phyloP scores from a whole-genome alignment of 2,797 vertebrate species.

The Crocodylus rhombifer region DNA sequence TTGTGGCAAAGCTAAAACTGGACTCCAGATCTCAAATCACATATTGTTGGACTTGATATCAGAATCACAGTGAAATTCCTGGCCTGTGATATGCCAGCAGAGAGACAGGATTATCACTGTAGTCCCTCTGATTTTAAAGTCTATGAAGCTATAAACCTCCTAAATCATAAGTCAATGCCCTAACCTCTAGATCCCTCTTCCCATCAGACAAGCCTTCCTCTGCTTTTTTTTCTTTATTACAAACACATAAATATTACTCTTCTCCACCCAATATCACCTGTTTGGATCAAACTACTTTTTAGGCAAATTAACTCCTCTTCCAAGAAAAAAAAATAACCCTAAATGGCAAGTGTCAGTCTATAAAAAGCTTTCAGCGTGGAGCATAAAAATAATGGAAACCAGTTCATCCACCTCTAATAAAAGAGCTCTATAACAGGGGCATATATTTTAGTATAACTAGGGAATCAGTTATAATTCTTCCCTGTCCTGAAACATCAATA shows the following conservation, averaged over 20 bases:
- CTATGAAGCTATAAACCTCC: neutral
- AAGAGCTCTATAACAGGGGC: constrained; percentile 14
- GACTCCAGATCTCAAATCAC: neutral
- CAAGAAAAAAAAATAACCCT: neutral
- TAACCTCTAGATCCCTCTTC: too few species aligned
- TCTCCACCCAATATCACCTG: neutral
- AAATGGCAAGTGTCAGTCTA: constrained; percentile 15
- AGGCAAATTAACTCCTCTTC: neutral
- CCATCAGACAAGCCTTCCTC: neutral
- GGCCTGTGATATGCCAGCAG: neutral
- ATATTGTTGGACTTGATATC: neutral
- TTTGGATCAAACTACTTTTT: neutral
- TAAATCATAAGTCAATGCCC: neutral
- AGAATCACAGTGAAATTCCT: neutral
- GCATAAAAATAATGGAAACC: neutral
- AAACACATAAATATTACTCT: constrained; percentile 26
- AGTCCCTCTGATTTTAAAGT: neutral
- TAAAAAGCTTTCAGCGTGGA: neutral
- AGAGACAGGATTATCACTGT: neutral
- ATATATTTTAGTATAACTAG: constrained; percentile 19
- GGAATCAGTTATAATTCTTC: neutral
- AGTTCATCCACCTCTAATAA: neutral
- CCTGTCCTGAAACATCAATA: constrained; percentile 28
- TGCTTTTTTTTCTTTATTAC: neutral
- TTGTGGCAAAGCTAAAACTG: neutral